phyloP scores from a whole-genome alignment of 2,113 vertebrate species.

The Apteryx mantelli region DNA sequence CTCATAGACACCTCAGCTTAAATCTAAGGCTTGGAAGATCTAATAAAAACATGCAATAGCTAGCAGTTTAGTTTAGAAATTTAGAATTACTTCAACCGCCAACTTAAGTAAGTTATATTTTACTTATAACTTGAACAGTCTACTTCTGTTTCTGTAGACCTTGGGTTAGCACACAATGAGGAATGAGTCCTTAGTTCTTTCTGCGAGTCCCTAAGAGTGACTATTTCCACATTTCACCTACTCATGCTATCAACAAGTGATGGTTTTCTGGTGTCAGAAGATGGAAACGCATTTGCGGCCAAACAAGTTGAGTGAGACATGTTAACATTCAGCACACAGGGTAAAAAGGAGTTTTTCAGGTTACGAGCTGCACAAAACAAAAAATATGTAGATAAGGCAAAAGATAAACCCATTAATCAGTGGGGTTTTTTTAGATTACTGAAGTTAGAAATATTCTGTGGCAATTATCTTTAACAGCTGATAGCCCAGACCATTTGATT shows the following conservation, averaged over 20 bases:
- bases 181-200: neutral
- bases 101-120: neutral
- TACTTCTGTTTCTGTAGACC: neutral
- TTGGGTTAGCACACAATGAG: neutral
- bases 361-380: neutral
- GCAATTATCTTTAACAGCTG: neutral
- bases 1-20: neutral
- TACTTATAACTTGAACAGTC: neutral
- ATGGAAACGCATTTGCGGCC: neutral
- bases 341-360: neutral
- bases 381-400: neutral
- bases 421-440: neutral
- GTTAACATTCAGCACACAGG: neutral
- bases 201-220: neutral
- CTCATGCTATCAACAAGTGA: neutral
- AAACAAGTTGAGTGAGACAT: neutral
- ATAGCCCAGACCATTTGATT: neutral
- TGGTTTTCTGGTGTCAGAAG: neutral
- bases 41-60: neutral
- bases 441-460: neutral
- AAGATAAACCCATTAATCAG: neutral
- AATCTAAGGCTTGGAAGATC: neutral
- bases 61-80: neutral
- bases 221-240: neutral
- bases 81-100: neutral